A percentile compares a stretch with the other conserved stretches of the same genome.
phyloP scores from a whole-genome alignment of 2,113 vertebrate genomes.

The Chloropsis cyanopogon region DNA sequence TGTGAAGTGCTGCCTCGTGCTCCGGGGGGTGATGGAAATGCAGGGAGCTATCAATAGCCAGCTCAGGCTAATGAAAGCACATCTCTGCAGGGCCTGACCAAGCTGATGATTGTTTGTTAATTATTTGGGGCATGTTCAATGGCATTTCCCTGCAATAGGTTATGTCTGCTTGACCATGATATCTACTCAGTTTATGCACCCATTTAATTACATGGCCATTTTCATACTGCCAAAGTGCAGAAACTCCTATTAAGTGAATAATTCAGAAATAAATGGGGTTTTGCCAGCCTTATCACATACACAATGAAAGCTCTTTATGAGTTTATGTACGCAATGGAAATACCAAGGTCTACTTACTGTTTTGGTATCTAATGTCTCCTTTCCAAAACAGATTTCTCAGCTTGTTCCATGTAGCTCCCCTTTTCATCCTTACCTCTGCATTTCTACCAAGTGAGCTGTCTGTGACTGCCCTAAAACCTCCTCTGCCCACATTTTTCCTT shows the following conservation, averaged over 20 bases:
- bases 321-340: not conserved
- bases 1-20: not conserved
- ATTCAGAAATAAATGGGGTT: not conserved
- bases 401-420: not conserved
- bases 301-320: no score
- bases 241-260: not conserved
- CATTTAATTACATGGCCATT: not conserved
- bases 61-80: constrained; percentile 20
- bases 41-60: constrained; percentile 15
- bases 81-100: constrained; percentile 24
- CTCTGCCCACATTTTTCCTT: not conserved
- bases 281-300: not conserved
- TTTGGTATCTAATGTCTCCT: not conserved
- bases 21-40: constrained; percentile 7
- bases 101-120: constrained; percentile 17
- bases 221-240: not conserved
- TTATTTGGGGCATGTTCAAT: constrained; percentile 36
- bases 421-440: not conserved
- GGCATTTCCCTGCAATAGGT: not conserved
- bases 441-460: not conserved
- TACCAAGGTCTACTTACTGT: not conserved
- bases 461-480: not conserved
- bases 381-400: not conserved
- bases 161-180: constrained; percentile 31
- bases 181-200: not conserved